phyloP scores from a whole-genome alignment of 2,113 vertebrate species.

The Poecilia latipinna region DNA sequence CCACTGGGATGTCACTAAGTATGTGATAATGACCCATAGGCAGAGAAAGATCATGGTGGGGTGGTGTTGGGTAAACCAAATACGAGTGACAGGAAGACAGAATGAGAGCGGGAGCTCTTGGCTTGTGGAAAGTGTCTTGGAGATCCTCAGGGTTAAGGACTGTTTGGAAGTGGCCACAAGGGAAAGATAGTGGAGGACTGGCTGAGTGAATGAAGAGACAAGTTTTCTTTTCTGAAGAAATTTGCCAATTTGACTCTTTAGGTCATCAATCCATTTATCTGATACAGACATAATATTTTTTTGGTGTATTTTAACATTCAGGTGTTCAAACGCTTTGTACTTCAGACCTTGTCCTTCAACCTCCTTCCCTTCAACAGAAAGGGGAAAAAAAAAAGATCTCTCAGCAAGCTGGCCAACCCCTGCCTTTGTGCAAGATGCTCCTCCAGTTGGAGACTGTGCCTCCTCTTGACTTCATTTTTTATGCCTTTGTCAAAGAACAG shows the following conservation, averaged over 20 bases:
- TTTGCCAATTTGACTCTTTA: constrained; percentile 6
- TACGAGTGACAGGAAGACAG: neutral
- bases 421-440: constrained; percentile 54
- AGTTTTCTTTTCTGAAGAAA: constrained; percentile 34
- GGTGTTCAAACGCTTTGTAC: neutral
- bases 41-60: constrained; percentile 15
- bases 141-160: constrained; percentile 56
- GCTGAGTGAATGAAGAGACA: constrained; percentile 28
- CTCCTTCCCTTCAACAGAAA: neutral
- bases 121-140: constrained; percentile 64
- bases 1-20: constrained; percentile 41
- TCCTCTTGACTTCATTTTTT: constrained; percentile 72
- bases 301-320: neutral
- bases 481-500: constrained; percentile 62
- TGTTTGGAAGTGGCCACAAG: constrained; percentile 65
- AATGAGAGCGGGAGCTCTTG: constrained; percentile 39
- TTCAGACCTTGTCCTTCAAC: neutral
- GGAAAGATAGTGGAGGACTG: constrained; percentile 42
- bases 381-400: neutral
- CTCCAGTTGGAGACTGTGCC: constrained; percentile 42
- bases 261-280: neutral
- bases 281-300: neutral
- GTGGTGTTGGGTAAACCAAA: neutral
- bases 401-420: constrained; percentile 24
- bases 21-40: constrained; percentile 24